These are phyloP conservation scores for Melanotaenia boesemani DNA, from an alignment of 2,797 vertebrate species.

Conservation along the genomic window DNA sequence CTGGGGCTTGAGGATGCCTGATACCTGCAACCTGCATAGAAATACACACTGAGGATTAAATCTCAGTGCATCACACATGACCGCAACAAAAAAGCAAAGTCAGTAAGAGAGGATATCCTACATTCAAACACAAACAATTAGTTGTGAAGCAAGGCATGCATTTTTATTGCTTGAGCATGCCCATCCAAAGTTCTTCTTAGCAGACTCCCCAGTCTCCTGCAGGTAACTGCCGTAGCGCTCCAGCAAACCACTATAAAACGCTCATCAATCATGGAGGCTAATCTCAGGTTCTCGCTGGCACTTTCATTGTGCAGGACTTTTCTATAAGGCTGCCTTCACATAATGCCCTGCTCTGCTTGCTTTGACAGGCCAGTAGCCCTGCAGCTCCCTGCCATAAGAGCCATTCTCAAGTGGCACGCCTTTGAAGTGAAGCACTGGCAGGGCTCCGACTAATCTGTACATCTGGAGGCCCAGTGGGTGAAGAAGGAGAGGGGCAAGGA, in stretches of 20 bases:
- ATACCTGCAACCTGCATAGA: constrained; percentile 20
- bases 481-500: constrained; percentile 26
- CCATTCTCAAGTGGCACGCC: constrained; percentile 57
- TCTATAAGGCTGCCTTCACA: constrained; percentile 76
- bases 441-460: constrained; percentile 67
- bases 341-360: constrained; percentile 69
- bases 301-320: constrained; percentile 78
- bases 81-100: background rate
- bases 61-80: constrained; percentile 2
- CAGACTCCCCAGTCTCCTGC: constrained; percentile 44
- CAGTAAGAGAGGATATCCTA: background rate
- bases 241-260: constrained; percentile 73
- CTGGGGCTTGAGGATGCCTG: constrained; percentile 3
- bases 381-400: constrained; percentile 62
- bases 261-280: constrained; percentile 81
- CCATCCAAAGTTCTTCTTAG: constrained; percentile 6
- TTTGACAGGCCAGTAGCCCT: constrained; percentile 65
- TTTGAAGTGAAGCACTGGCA: constrained; percentile 64
- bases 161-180: background rate
- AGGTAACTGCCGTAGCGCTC: constrained; percentile 74
- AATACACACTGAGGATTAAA: constrained; percentile 19
- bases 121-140: constrained; percentile 4
- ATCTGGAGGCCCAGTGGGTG: constrained; percentile 60
- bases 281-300: constrained; percentile 80
- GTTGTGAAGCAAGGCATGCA: background rate